These are phyloP conservation scores for Terebella lapidaria DNA, from an alignment of 2,888 invertebrate species.

Conservation along the genomic window DNA sequence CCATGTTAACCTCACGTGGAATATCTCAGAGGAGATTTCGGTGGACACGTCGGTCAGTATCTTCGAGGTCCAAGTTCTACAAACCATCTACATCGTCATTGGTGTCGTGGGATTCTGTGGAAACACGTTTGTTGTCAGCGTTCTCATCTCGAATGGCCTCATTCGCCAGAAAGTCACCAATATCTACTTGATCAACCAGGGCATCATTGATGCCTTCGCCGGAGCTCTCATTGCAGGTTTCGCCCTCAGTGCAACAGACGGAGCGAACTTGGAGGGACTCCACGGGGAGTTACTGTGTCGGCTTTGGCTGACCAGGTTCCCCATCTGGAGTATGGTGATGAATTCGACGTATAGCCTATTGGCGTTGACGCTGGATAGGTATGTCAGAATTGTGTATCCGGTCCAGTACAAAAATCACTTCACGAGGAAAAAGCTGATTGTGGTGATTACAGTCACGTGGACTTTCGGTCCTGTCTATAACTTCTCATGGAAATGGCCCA, in stretches of 20 bases:
- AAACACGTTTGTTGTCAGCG: conserved; percentile 19
- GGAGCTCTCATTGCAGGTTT: conserved; percentile 12
- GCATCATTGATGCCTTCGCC: conserved; percentile 14
- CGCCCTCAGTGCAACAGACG: conserved; percentile 3
- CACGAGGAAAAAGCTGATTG: conserved; percentile 7
- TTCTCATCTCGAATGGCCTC: conserved; percentile 5
- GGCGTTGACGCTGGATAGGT: conserved; percentile 19
- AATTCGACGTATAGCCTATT: conserved; percentile 21
- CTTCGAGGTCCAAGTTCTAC: neutral
- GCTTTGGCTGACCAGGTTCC: conserved; percentile 19
- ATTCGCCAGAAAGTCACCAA: conserved; percentile 17
- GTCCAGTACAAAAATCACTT: conserved; percentile 20
- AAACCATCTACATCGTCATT: conserved; percentile 12
- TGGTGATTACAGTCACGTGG: conserved; percentile 8
- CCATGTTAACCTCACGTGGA: no score
- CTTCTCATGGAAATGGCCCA: conserved; percentile 5
- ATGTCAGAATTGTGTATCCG: conserved; percentile 20
- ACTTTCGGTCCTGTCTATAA: conserved; percentile 14
- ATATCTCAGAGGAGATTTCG: no score
- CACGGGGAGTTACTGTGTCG: conserved; percentile 14
- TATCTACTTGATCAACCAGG: conserved; percentile 18
- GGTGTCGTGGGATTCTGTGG: conserved; percentile 18
- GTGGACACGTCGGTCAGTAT: neutral
- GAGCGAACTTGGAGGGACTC: neutral
- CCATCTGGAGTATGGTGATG: conserved; percentile 20